Conservation (phyloP, 2,888 invertebrate species). For the Elegia similella region DNA sequence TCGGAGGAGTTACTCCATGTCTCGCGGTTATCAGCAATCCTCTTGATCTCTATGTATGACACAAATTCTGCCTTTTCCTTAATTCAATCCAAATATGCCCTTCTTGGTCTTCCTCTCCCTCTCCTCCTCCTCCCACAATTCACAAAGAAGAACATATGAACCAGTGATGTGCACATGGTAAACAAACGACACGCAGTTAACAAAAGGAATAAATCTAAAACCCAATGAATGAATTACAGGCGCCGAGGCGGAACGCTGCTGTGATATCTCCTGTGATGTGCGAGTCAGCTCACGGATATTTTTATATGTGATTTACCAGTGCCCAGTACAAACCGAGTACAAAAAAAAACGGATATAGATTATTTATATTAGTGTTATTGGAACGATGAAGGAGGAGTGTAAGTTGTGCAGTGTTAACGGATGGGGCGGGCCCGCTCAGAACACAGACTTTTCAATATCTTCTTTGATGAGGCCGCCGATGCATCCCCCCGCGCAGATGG, state of each 20-base stretch:
- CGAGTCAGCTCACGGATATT: constrained; percentile 73
- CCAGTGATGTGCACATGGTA: constrained; percentile 18
- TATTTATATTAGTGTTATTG: constrained; percentile 59
- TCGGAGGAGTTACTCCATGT: no score
- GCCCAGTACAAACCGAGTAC: constrained; percentile 82
- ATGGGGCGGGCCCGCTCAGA: constrained; percentile 62
- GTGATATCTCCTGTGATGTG: constrained; percentile 80
- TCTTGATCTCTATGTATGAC: no score
- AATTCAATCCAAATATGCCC: no score
- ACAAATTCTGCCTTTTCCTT: no score
- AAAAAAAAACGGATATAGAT: constrained; percentile 75
- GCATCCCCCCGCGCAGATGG: constrained; percentile 59
- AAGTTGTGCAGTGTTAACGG: constrained; percentile 74
- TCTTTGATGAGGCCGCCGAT: constrained; percentile 73
- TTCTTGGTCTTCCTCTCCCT: no score
- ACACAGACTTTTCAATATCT: constrained; percentile 76
- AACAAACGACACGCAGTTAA: constrained; percentile 20
- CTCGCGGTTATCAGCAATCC: no score
- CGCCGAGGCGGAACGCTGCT: constrained; percentile 64
- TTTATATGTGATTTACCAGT: constrained; percentile 81
- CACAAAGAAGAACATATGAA: neutral
- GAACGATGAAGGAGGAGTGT: constrained; percentile 77
- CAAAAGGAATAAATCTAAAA: constrained; percentile 21
- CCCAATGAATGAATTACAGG: constrained; percentile 48
- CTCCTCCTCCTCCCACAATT: no score